Evolutionary conservation across 1,140 invertebrate species (phyloP).

Genomic region (Drosophila littoralis): DNA sequence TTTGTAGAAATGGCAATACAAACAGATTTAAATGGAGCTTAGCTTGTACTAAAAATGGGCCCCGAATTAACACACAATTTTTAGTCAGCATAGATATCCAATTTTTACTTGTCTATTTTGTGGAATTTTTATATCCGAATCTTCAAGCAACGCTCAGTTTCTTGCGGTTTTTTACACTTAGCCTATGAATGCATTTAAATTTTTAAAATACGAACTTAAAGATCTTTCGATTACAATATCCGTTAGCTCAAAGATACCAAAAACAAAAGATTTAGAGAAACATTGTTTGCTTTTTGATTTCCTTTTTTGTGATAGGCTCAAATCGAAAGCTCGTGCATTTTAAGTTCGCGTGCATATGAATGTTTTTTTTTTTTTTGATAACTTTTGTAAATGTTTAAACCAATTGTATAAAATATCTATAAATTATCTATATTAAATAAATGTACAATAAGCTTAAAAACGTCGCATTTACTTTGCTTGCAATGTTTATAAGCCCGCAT

Average conservation of each 20-base stretch:
- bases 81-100: slow-evolving; percentile 32
- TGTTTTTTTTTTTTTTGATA: slow-evolving; percentile 37
- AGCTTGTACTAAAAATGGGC: slow-evolving; percentile 15
- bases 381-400: slow-evolving; percentile 75
- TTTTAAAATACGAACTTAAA: slow-evolving; percentile 11
- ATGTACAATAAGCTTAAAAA: slow-evolving; percentile 77
- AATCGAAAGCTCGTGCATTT: slow-evolving; percentile 64
- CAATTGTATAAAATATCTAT: slow-evolving; percentile 58
- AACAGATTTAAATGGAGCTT: slow-evolving; percentile 20
- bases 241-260: slow-evolving; percentile 52
- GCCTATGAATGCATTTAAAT: slow-evolving; percentile 45
- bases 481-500: slow-evolving; percentile 12
- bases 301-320: slow-evolving; percentile 61
- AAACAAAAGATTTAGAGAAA: slow-evolving; percentile 15
- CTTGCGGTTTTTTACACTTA: slow-evolving; percentile 19
- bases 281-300: slow-evolving; percentile 37
- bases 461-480: slow-evolving; percentile 50
- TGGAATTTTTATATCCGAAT: slow-evolving; percentile 18
- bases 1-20: slow-evolving; percentile 51
- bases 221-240: slow-evolving; percentile 40
- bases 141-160: not conserved
- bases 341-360: slow-evolving; percentile 14
- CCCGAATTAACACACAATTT: slow-evolving; percentile 23
- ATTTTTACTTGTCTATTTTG: slow-evolving; percentile 29
- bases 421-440: slow-evolving; percentile 74